Evolutionary conservation across 2,113 vertebrate species (phyloP).

Genomic region (Macroglossus sobrinus): DNA sequence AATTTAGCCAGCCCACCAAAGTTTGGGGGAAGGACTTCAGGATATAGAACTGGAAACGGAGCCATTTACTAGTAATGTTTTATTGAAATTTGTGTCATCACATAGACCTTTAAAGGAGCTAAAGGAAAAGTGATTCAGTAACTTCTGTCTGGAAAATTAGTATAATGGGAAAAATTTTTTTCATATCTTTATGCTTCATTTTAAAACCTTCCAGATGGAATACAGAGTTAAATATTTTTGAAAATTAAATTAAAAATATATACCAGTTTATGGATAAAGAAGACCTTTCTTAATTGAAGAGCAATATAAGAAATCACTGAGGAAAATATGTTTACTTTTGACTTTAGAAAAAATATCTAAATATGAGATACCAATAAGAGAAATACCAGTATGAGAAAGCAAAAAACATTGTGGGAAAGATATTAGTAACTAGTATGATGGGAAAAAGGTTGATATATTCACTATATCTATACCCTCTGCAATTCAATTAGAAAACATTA

Average conservation of each 20-base stretch:
- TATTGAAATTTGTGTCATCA: not conserved
- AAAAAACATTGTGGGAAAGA: not conserved
- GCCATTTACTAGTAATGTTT: not conserved
- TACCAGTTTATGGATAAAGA: not conserved
- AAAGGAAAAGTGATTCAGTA: not conserved
- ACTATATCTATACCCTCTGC: not conserved
- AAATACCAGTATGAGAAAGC: not conserved
- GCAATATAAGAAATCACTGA: not conserved
- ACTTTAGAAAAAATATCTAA: not conserved
- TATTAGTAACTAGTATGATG: not conserved
- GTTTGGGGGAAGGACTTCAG: not conserved
- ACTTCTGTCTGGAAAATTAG: not conserved
- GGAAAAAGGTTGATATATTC: not conserved
- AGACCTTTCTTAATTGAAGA: not conserved
- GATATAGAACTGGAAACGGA: not conserved
- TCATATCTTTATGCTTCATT: not conserved
- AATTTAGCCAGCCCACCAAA: not conserved
- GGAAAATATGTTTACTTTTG: not conserved
- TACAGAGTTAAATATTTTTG: not conserved
- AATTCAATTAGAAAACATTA: not conserved
- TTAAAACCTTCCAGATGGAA: not conserved
- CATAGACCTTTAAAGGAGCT: not conserved
- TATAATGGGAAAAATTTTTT: not conserved
- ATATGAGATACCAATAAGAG: not conserved
- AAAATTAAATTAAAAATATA: not conserved